A percentile compares a stretch with the other conserved stretches of the same genome.
phyloP scores from a whole-genome alignment of 2,888 invertebrate genomes.

The Ectemnius continuus region DNA sequence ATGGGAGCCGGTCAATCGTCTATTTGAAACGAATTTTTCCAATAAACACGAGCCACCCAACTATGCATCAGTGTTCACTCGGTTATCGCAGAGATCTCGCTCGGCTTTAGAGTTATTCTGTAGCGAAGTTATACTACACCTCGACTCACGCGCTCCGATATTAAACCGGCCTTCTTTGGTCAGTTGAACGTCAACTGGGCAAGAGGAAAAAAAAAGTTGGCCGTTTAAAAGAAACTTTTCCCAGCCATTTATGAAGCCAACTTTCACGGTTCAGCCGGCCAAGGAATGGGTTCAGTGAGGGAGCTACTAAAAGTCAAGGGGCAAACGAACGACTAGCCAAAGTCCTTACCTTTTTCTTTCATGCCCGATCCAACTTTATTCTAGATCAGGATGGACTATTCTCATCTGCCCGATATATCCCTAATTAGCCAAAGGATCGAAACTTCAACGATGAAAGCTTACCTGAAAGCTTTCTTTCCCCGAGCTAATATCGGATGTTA shows the following conservation, averaged over 20 bases:
- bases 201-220: slow-evolving; percentile 56
- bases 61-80: too few relatives aligned
- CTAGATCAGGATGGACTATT: not conserved
- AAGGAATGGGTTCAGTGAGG: slow-evolving; percentile 33
- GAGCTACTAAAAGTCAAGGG: slow-evolving; percentile 17
- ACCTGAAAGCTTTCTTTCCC: too few relatives aligned
- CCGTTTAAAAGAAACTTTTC: slow-evolving; percentile 47
- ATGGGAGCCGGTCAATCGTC: too few relatives aligned
- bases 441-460: too few relatives aligned
- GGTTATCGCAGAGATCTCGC: slow-evolving; percentile 39
- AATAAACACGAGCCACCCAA: too few relatives aligned
- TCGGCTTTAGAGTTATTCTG: slow-evolving; percentile 39
- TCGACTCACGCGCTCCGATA: slow-evolving; percentile 29
- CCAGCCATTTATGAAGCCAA: slow-evolving; percentile 51
- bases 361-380: not conserved
- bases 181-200: slow-evolving; percentile 52
- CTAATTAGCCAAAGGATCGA: too few relatives aligned
- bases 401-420: not conserved
- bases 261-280: slow-evolving; percentile 15
- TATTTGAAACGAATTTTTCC: too few relatives aligned
- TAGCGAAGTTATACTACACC: slow-evolving; percentile 11
- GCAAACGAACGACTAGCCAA: slow-evolving; percentile 15
- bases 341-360: not conserved
- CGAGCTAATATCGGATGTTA: too few relatives aligned
- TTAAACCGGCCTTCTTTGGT: slow-evolving; percentile 49